Base-by-base conservation (phyloP, 2,797 vertebrate genomes). In the Agapornis canus region DNA sequence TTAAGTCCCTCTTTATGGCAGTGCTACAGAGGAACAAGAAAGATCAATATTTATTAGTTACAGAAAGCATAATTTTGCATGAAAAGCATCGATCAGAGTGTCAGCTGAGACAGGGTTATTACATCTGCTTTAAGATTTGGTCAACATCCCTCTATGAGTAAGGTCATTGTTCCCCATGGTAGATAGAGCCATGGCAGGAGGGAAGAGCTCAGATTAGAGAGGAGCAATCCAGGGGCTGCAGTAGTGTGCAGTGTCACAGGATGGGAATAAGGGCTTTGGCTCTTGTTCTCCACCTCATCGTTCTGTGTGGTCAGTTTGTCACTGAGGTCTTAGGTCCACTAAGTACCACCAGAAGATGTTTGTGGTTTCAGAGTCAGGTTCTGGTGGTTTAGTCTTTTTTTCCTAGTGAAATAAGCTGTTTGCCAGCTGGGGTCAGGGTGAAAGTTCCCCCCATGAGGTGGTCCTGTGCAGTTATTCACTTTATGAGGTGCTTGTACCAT, bases 41-140 rank as follows among this genome's bases (percentile, higher is more conserved):
- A 61, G 90, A 94, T 96, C 97, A 94, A 97, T 89, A 94, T 95
- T 96, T 97, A 97, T 95, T 91, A 96, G 97, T 86, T 29, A 13
- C 94, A 97, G 81, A 94, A 96, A 96, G 93, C 94, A 92, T 96
- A 88, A 95, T 92, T 96, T 90, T 92, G 91, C 95, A 95, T 96
- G 97, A 79, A 93, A 87, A 91, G n/a, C 94, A 97, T 97, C 32
- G 87, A 96, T 96, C 88, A 92, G 64, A 0, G 0, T 93, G 93
- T 97, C 94, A 87, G 75, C 77, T 8, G 31, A 89, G 94, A 90
- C 89, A 66, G 21, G 60, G 72, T 82, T 92, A 82, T 95, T 91
- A 87, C 69, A 45, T 94, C 94, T 86, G 77, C 89, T 95, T 91
- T 90, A 91, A 43, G 84, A 82, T 92, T 89, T 89, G 71, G 83